These are phyloP conservation scores for Galerucella pusilla DNA, from an alignment of 2,888 invertebrate species.

Conservation along the genomic window DNA sequence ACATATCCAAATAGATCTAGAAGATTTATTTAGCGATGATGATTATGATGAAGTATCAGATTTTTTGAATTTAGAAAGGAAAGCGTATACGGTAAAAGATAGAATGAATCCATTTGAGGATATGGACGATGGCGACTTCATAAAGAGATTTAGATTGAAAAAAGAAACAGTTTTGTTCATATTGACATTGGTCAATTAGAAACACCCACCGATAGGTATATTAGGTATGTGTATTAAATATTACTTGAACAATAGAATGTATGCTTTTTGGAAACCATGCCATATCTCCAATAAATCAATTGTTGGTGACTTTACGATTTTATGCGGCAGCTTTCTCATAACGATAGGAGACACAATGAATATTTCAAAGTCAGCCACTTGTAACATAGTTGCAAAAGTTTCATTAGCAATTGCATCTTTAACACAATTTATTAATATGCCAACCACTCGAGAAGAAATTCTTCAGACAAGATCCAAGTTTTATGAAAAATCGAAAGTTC, in stretches of 20 bases:
- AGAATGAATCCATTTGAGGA: too few species aligned
- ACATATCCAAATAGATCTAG: neutral
- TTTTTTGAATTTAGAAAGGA: too few species aligned
- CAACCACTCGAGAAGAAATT: constrained; percentile 18
- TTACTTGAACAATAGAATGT: neutral
- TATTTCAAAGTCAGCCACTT: neutral
- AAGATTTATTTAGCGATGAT: neutral
- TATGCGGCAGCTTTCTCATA: constrained; percentile 18
- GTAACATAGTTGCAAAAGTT: too few species aligned
- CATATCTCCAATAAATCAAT: constrained; percentile 18
- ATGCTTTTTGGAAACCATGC: constrained; percentile 29
- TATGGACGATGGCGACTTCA: neutral
- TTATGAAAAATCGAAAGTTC: neutral
- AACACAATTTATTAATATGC: constrained; percentile 18
- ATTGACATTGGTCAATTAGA: neutral
- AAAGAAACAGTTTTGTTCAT: neutral
- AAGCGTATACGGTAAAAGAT: neutral
- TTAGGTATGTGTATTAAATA: constrained; percentile 2
- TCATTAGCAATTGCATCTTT: too few species aligned
- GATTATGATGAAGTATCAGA: too few species aligned
- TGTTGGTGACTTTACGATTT: constrained; percentile 21
- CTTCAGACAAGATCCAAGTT: constrained; percentile 4
- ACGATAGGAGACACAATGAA: constrained; percentile 8
- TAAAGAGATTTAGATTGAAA: neutral
- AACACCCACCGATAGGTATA: neutral